Base-by-base conservation (phyloP, 1,140 invertebrate genomes). In the Drosophila erecta region DNA sequence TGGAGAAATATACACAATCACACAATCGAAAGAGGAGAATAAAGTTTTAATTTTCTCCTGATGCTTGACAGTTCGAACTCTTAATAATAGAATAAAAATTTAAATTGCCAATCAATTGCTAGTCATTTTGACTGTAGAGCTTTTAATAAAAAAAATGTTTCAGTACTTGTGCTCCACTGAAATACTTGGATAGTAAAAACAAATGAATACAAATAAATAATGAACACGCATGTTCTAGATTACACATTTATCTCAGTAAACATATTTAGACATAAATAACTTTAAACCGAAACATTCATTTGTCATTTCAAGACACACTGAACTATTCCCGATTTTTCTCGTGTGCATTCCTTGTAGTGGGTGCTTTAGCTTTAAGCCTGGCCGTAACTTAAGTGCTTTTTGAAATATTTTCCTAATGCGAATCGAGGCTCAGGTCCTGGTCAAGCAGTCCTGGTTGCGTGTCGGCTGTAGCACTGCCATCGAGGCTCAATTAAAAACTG, bases 401-500 rank as follows among this genome's bases (percentile, higher is more conserved):
- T 79, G 37, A 77, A 76, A 71, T 87, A 71, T 53, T 70, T 77
- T 33, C 59, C 51, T 24, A 47, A 58, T 62, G 37, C 64, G 53
- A 62, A 77, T 85, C 38, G 59, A 69, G 49, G 38, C 58, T 58
- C 12, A 27, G 51, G 33, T 37, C 22, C 40, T 27, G 7, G 30
- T 2, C 30, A 30, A 38, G 22, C 8, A 53, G 15, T 15, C 41
- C 41, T 20, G 17, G 41, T 69, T 70, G 66, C 66, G 66, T 72
- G 69, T 56, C 50, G 67, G 11, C n/a, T 47, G 12, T 43, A 30
- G 38, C 11, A 37, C 67, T 43, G 33, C 38, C 70, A 50, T 72
- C 41, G 59, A 58, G 46, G 58, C 33, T 57, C 72, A 86, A 86
- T 87, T 81, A 86, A 71, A 87, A 80, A 65, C 33, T 12, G 57